These are phyloP conservation scores for Salvelinus namaycush DNA, from an alignment of 2,113 vertebrate species.

Conservation along the genomic window DNA sequence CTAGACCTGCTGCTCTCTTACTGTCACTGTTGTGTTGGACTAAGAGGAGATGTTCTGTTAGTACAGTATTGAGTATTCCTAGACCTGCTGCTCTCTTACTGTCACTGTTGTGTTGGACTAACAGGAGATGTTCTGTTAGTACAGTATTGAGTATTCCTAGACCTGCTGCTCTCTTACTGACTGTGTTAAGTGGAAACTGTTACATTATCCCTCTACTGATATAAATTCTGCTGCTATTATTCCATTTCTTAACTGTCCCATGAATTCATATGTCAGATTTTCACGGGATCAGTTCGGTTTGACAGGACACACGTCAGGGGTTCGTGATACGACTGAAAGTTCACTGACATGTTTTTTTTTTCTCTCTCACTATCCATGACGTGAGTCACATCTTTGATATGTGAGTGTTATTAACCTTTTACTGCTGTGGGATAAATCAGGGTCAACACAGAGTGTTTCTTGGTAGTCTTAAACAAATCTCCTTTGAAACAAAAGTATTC, in stretches of 20 bases:
- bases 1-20: no score
- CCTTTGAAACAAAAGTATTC: no score
- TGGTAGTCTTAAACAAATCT: no score
- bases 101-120: no score
- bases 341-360: slow-evolving; percentile 11
- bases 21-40: no score
- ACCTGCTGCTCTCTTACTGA: no score
- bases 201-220: slow-evolving; percentile 18
- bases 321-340: slow-evolving; percentile 10
- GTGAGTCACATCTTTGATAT: neutral
- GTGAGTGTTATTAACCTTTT: neutral
- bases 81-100: no score
- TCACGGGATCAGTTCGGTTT: slow-evolving; percentile 35
- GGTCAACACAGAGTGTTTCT: no score
- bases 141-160: slow-evolving; percentile 32
- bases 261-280: slow-evolving; percentile 43
- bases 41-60: no score
- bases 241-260: neutral
- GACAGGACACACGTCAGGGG: neutral
- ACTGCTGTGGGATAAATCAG: no score
- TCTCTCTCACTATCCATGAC: neutral
- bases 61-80: slow-evolving; percentile 34
- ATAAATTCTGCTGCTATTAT: slow-evolving; percentile 18
- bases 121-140: neutral
- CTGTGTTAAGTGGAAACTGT: no score